A percentile compares a stretch with the other conserved stretches of the same genome.
Conservation (phyloP, 2,113 vertebrate species). For the Phainopepla nitens region DNA sequence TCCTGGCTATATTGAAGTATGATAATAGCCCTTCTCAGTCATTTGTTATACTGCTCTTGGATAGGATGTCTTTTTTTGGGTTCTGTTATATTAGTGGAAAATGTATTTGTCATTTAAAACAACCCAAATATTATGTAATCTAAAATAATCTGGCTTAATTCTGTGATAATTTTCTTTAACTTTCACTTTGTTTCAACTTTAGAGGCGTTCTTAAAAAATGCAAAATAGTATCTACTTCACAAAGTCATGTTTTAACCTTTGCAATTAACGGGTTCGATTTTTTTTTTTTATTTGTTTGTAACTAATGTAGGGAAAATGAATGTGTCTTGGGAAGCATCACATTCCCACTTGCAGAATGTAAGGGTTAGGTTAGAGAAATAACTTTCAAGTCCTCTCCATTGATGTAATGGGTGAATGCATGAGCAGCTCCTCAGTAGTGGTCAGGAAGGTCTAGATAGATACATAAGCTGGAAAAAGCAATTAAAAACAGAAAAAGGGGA, state of each 20-base stretch:
- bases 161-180: not conserved
- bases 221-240: not conserved
- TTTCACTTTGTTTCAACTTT: not conserved
- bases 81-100: not conserved
- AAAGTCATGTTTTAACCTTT: not conserved
- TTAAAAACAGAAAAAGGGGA: accelerated
- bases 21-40: not conserved
- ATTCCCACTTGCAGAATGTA: not conserved
- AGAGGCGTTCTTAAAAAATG: not conserved
- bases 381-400: not conserved
- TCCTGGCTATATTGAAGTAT: not conserved
- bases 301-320: not conserved
- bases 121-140: not conserved
- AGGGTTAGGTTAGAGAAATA: not conserved
- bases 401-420: not conserved
- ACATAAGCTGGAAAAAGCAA: not conserved
- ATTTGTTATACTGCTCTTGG: not conserved
- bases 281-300: not conserved
- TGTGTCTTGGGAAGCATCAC: not conserved
- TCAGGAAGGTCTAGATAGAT: not conserved
- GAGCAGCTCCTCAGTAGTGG: not conserved
- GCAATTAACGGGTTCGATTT: not conserved
- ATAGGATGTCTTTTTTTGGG: not conserved
- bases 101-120: not conserved
- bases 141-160: not conserved